Conservation (phyloP, 2,888 invertebrate genomes). For the Eupeodes latifasciatus region DNA sequence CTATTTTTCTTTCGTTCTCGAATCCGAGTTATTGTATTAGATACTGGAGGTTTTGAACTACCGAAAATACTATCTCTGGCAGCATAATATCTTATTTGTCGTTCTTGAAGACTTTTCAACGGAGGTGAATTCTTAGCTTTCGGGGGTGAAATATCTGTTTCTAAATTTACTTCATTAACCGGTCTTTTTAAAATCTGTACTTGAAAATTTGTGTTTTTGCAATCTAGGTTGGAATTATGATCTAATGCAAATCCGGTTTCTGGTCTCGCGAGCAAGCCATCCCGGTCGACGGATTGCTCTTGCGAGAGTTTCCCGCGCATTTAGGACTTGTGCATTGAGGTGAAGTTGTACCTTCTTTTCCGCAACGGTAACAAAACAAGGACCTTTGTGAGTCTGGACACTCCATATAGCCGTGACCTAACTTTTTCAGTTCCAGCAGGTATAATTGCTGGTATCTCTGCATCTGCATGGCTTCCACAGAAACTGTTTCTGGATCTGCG, state of each 20-base stretch:
- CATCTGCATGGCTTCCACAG: neutral
- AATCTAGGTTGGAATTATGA: neutral
- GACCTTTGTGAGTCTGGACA: neutral
- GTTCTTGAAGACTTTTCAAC: neutral
- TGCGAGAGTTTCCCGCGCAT: neutral
- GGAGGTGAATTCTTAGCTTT: neutral
- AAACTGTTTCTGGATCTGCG: neutral
- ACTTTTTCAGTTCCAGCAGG: neutral
- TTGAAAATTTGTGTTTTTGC: neutral
- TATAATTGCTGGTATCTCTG: neutral
- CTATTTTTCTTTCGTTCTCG: neutral
- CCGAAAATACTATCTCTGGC: neutral
- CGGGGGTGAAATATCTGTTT: neutral
- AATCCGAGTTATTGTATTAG: neutral
- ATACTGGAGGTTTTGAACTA: neutral
- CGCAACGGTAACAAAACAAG: neutral
- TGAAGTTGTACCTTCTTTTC: neutral
- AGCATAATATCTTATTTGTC: neutral
- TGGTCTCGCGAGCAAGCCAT: neutral
- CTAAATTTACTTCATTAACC: neutral
- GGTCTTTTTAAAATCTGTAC: neutral
- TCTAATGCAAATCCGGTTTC: neutral
- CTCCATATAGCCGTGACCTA: neutral
- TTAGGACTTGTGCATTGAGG: neutral
- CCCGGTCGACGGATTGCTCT: neutral